Percentiles rank a stretch among this genome's conserved stretches.
These are phyloP conservation scores for Scaptomyza graminum DNA, from an alignment of 1,140 invertebrate species.

Conservation along the genomic window DNA sequence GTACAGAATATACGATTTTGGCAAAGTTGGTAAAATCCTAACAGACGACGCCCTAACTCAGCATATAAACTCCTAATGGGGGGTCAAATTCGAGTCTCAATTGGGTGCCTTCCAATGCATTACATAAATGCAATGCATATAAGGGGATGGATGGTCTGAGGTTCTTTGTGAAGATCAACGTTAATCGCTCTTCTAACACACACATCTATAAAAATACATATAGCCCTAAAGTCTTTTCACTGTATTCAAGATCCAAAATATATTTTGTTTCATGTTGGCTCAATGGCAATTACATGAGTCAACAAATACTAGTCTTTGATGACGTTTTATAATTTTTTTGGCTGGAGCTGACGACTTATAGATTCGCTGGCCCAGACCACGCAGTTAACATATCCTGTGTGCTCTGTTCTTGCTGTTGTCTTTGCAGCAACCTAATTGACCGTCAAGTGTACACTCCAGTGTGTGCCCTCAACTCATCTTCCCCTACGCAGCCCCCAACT, in stretches of 20 bases:
- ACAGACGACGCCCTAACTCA: neutral
- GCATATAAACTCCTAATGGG: too few species aligned
- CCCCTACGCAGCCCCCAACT: conserved; percentile 1
- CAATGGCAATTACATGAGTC: conserved; percentile 68
- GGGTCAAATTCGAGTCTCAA: too few species aligned
- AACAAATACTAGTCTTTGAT: conserved; percentile 32
- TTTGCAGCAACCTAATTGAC: conserved; percentile 61
- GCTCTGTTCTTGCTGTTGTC: conserved; percentile 32
- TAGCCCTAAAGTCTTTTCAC: too few species aligned
- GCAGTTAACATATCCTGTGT: conserved; percentile 33
- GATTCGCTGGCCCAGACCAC: conserved; percentile 13
- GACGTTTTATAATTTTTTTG: neutral
- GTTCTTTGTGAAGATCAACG: too few species aligned
- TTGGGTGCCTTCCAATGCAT: too few species aligned
- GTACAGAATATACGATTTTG: conserved; percentile 2
- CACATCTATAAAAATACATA: too few species aligned
- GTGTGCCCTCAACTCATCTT: neutral
- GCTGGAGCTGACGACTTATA: conserved; percentile 12
- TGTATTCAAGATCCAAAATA: neutral
- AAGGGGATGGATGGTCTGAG: too few species aligned
- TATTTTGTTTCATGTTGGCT: neutral
- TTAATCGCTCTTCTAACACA: too few species aligned
- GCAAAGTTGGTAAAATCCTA: neutral
- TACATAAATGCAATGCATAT: too few species aligned
- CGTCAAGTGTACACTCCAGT: conserved; percentile 49